Evolutionary conservation across 2,888 invertebrate genomes (phyloP).

Genomic region (Spodoptera picta): DNA sequence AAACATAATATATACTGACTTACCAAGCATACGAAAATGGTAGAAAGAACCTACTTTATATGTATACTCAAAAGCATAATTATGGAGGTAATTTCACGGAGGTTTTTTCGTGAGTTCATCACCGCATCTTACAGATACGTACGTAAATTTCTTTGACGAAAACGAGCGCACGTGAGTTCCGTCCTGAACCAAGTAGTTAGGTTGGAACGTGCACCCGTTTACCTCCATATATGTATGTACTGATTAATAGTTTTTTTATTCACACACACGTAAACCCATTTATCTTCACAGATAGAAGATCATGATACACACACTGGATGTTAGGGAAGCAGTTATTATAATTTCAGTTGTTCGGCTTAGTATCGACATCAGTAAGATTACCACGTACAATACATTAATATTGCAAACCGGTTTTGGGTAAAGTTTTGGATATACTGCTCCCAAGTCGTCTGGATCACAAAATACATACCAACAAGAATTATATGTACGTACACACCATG

Average conservation of each 20-base stretch:
- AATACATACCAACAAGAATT: conserved; percentile 60
- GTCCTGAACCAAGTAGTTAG: conserved; percentile 31
- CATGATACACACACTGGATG: conserved; percentile 33
- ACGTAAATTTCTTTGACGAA: conserved; percentile 50
- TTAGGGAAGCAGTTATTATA: conserved; percentile 61
- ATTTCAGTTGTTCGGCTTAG: conserved; percentile 64
- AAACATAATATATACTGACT: not conserved
- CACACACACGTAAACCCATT: conserved; percentile 27
- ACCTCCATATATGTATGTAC: conserved; percentile 14
- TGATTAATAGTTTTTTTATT: conserved; percentile 40
- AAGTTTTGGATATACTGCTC: conserved; percentile 81
- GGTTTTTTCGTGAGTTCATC: conserved; percentile 42
- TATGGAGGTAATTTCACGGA: conserved; percentile 47
- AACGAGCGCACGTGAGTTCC: conserved; percentile 49
- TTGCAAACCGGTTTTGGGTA: conserved; percentile 81
- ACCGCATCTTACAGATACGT: conserved; percentile 30
- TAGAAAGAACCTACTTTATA: conserved; percentile 35
- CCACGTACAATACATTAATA: conserved; percentile 84
- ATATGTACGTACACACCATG: conserved; percentile 36
- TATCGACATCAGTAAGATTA: conserved; percentile 77
- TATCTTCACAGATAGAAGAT: conserved; percentile 47
- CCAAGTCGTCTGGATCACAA: conserved; percentile 72
- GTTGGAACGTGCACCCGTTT: conserved; percentile 38
- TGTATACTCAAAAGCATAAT: conserved; percentile 45
- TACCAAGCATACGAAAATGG: conserved; percentile 5